phyloP scores from a whole-genome alignment of 2,888 invertebrate genomes.

The Ditula angustiorana region DNA sequence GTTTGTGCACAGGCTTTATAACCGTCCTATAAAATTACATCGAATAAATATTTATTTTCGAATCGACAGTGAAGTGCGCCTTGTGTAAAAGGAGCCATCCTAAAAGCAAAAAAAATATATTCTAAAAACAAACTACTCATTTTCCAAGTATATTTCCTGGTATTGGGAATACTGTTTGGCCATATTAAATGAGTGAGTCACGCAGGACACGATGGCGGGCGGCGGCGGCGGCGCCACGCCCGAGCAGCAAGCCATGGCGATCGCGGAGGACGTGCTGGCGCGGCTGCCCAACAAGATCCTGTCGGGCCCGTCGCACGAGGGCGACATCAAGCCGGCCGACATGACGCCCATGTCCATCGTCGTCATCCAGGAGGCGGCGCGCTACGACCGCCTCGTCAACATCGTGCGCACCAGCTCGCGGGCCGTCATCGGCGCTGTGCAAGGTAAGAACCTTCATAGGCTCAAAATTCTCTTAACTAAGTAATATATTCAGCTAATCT shows the following conservation, averaged over 20 bases:
- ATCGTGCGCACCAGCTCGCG: conserved; percentile 91
- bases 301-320: conserved; percentile 87
- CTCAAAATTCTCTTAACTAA: too few relatives aligned
- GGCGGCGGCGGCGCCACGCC: conserved; percentile 88
- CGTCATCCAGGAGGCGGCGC: conserved; percentile 93
- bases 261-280: conserved; percentile 91
- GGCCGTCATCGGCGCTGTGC: conserved; percentile 94
- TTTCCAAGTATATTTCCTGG: too few relatives aligned
- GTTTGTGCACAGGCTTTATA: not conserved
- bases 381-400: conserved; percentile 90
- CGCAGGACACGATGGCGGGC: conserved; percentile 87
- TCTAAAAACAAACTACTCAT: too few relatives aligned
- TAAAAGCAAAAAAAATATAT: too few relatives aligned
- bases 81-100: too few relatives aligned
- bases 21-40: too few relatives aligned
- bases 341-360: conserved; percentile 98
- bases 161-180: too few relatives aligned
- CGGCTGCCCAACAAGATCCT: conserved; percentile 90
- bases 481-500: not conserved
- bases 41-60: too few relatives aligned
- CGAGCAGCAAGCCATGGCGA: conserved; percentile 92
- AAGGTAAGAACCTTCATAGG: conserved; percentile 89
- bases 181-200: conserved; percentile 11
- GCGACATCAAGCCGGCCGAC: conserved; percentile 90
- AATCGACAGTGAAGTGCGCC: too few relatives aligned